Evolutionary conservation across 1,140 invertebrate genomes (phyloP).

Genomic region (Dinoponera quadriceps): DNA sequence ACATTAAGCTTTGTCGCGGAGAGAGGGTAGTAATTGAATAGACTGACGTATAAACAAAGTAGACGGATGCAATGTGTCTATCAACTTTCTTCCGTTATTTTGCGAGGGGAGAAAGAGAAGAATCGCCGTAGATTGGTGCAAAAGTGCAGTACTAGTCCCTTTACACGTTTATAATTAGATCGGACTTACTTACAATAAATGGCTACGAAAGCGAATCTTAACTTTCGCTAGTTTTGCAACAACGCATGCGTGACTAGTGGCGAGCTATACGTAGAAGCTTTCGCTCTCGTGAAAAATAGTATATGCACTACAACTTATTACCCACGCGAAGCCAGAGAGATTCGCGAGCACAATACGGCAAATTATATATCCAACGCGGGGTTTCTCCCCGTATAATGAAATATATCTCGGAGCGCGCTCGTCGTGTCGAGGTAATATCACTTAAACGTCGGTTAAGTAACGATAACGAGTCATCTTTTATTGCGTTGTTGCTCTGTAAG

Average conservation of each 20-base stretch:
- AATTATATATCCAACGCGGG: neutral
- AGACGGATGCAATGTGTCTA: too few relatives aligned
- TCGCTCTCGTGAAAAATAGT: conserved; percentile 66
- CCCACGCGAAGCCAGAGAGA: conserved; percentile 38
- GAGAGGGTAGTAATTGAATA: too few relatives aligned
- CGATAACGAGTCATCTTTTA: conserved; percentile 23
- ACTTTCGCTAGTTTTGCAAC: conserved; percentile 68
- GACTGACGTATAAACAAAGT: too few relatives aligned
- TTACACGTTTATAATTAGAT: conserved; percentile 12
- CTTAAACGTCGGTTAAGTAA: conserved; percentile 36
- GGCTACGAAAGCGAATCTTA: conserved; percentile 63
- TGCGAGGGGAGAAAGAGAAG: too few relatives aligned
- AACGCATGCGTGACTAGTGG: conserved; percentile 69
- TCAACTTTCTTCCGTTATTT: too few relatives aligned
- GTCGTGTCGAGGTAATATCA: conserved; percentile 27
- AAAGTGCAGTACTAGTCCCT: too few relatives aligned
- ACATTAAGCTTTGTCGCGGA: neutral
- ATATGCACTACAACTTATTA: conserved; percentile 63
- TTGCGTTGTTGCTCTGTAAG: neutral
- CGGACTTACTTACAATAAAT: conserved; percentile 37
- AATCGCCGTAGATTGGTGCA: neutral
- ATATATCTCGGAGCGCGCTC: neutral
- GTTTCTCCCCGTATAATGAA: neutral
- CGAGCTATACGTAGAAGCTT: conserved; percentile 55
- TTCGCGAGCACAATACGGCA: neutral